A percentile compares a stretch with the other conserved stretches of the same genome.
phyloP scores from a whole-genome alignment of 2,113 vertebrate genomes.

The Tricholaema leucomelas region DNA sequence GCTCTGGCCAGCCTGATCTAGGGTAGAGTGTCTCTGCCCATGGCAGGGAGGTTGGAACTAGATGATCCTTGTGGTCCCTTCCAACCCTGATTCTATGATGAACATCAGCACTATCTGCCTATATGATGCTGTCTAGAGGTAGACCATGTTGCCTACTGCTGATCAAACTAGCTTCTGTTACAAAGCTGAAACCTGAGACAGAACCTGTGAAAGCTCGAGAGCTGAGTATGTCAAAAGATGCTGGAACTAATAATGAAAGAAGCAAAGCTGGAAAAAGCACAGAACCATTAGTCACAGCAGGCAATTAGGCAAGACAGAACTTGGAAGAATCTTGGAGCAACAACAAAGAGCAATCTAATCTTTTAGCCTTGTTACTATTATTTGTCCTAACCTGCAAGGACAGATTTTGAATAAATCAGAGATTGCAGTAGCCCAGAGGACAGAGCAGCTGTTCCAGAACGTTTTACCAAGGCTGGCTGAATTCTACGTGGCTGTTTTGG shows the following conservation, averaged over 20 bases:
- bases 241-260: not conserved
- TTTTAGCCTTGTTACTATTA: not conserved
- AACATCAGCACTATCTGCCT: not conserved
- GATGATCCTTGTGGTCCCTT: no score
- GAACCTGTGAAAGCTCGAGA: not conserved
- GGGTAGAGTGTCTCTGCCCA: no score
- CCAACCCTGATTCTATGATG: no score
- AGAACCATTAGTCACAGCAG: not conserved
- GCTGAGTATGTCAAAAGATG: not conserved
- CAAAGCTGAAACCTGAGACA: not conserved
- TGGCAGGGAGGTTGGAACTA: no score
- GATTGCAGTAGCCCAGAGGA: slow-evolving; percentile 26
- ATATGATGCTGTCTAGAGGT: fast-evolving
- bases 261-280: not conserved
- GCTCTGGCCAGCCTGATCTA: no score
- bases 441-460: slow-evolving; percentile 35
- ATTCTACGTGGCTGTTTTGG: not conserved
- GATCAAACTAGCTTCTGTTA: not conserved
- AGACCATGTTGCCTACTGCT: not conserved
- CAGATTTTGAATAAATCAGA: not conserved
- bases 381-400: not conserved
- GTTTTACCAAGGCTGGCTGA: not conserved
- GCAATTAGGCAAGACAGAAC: slow-evolving; percentile 27
- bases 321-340: slow-evolving; percentile 16
- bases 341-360: slow-evolving; percentile 16